Evolutionary conservation across 2,797 vertebrate genomes (phyloP), one percentile per base, ranked within the genome.

Genomic region (Sebastes miniatus): DNA sequence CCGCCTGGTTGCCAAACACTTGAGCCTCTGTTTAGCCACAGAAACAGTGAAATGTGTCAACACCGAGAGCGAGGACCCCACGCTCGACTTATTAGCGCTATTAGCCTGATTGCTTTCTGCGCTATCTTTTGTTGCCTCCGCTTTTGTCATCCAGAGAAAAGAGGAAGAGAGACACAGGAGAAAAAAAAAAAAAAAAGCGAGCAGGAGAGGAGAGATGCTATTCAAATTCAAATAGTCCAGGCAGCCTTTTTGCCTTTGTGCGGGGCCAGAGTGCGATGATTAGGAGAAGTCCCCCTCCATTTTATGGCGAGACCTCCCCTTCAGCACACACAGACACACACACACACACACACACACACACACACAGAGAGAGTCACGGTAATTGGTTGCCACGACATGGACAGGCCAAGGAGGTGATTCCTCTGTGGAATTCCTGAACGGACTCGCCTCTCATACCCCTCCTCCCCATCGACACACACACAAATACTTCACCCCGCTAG

Each of bases 51-150:
- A 94, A 96, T 94, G 94, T 96, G 95, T 95, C 94, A 95, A 95
- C 93, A 95, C 3, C 34, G 86, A 85, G 87, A 89, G 92, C 24
- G 76, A 89, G 92, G 93, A 94, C 93, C 93, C 86, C 89, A 76
- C 89, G 91, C 93, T 95, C 95, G 89, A 94, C 93, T 93, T 94
- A 96, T 96, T 96, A 96, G 94, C 85, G 88, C 95, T 90, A 96
- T 96, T 95, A 96, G 93, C 87, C 92, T 89, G 92, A 95, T 94
- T 94, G 94, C 93, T 94, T 93, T 94, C 93, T 94, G 77, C 24
- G 69, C 91, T 77, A 91, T 93, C 93, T 95, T 54, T 96, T 95
- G 94, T 95, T 90, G 84, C 85, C 80, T 80, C 75, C 11, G 80
- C 94, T 94, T 95, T 94, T 95, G 93, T 94, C 81, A 56, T 77